Evolutionary conservation across 2,113 vertebrate genomes (phyloP), one percentile per base, ranked within the genome.

Genomic region (Tupaia chinensis): DNA sequence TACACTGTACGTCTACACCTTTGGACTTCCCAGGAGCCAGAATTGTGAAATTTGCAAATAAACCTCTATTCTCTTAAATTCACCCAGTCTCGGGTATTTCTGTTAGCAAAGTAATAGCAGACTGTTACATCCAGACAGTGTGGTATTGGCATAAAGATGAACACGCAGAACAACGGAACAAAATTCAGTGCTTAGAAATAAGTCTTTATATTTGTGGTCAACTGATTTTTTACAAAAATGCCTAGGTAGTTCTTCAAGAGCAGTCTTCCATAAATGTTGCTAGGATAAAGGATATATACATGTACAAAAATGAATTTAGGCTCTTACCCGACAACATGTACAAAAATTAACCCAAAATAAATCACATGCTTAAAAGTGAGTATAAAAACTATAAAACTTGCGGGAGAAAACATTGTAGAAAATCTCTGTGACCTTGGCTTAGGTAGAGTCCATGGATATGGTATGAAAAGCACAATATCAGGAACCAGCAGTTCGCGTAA

Each of bases 261-360:
- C 70, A 63, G 9, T 61, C 82, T 81, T 88, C 73, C 44, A 76
- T n/a, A 76, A 90, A 73, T 87, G n/a, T 80, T 87, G 5, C 34
- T 74, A 32, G 29, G 9, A 87, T 60, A 93, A 44, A 4, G 17
- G 23, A 63, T 92, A 69, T 69, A 9, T 25, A 19, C 60, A 92
- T 12, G 34, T 7, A 76, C 23, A 56, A 88, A 89, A 63, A 63
- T 79, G 60, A 65, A 81, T 63, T 70, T 61, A 78, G 58, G 60
- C 23, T 3, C 72, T 63, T 69, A 63, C 13, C 34, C 93, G 54
- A 79, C 68, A 79, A 83, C 7, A 44, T 56, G 16, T n/a, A 69
- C 22, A 91, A 86, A 92, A 58, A 86, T 70, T 90, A 92, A 95
- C 58, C 56, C 60, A 61, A 87, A 87, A 89, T 89, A 20, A 80